These are phyloP conservation scores for Zaprionus africanus DNA, from an alignment of 1,140 invertebrate species.

Conservation along the genomic window DNA sequence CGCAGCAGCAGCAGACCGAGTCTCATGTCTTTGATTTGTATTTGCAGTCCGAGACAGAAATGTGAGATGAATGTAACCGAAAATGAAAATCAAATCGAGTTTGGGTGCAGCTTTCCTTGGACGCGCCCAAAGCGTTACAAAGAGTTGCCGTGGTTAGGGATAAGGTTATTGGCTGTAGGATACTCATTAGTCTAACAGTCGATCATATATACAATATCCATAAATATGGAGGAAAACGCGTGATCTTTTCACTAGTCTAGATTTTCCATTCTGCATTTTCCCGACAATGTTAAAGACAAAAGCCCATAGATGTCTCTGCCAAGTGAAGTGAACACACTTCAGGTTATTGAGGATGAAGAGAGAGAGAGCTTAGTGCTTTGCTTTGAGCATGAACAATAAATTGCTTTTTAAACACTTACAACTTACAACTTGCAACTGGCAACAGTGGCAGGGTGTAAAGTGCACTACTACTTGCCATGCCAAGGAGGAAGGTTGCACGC, in stretches of 20 bases:
- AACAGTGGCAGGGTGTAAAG: conserved; percentile 40
- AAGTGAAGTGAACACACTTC: background rate
- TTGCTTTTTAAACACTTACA: conserved; percentile 79
- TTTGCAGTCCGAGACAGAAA: conserved; percentile 34
- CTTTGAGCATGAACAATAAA: conserved; percentile 69
- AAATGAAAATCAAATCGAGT: conserved; percentile 9
- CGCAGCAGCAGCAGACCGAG: conserved; percentile 26
- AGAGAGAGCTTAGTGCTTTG: conserved; percentile 11
- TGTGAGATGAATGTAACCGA: conserved; percentile 24
- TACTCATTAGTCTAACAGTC: background rate
- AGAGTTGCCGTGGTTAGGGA: background rate
- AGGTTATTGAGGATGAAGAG: background rate
- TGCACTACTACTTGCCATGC: conserved; percentile 20
- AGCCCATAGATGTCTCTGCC: background rate
- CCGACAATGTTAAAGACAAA: background rate
- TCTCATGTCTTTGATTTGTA: conserved; percentile 56
- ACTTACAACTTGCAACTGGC: conserved; percentile 51
- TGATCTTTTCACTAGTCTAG: too few species aligned
- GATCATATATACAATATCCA: too few species aligned
- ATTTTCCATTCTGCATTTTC: too few species aligned
- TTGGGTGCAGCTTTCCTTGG: conserved; percentile 4
- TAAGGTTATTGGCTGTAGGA: background rate
- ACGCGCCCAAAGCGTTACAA: conserved; percentile 22
- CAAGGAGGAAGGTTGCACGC: conserved; percentile 42
- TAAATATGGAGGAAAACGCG: too few species aligned